Evolutionary conservation across 2,888 invertebrate genomes (phyloP).

Genomic region (Leptinotarsa juncta): DNA sequence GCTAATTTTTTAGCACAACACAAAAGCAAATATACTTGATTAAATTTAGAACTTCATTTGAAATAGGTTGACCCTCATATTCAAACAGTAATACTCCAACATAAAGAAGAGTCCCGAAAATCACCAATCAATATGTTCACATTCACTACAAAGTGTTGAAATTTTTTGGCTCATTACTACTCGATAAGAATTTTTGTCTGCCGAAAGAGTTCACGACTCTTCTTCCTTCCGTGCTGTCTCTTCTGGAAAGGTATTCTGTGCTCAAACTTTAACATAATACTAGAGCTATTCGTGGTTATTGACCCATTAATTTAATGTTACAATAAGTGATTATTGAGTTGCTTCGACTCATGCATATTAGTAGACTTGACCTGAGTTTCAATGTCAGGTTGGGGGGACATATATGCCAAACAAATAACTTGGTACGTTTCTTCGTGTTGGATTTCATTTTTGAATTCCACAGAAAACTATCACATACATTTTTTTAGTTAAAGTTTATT

Average conservation of each 20-base stretch:
- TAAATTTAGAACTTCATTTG: neutral
- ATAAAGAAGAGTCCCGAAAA: no score
- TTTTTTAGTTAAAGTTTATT: neutral
- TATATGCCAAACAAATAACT: constrained; percentile 56
- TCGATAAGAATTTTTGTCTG: no score
- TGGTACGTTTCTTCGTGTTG: constrained; percentile 41
- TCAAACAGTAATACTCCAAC: no score
- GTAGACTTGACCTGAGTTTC: constrained; percentile 49
- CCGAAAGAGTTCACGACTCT: no score
- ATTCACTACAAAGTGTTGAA: no score
- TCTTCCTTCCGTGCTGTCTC: neutral
- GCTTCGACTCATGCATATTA: constrained; percentile 42
- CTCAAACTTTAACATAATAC: no score
- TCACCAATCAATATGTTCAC: no score
- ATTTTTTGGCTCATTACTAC: no score
- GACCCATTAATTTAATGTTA: no score
- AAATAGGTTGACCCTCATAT: no score
- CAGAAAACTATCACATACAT: constrained; percentile 44
- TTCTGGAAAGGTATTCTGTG: neutral
- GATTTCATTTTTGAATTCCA: constrained; percentile 29
- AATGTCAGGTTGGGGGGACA: constrained; percentile 53
- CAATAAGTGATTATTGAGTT: neutral
- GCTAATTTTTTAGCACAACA: no score
- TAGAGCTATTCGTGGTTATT: no score
- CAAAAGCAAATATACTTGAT: neutral